A percentile compares a stretch with the other conserved stretches of the same genome.
Evolutionary conservation across 2,113 vertebrate species (phyloP).

Genomic region (Cebus imitator): DNA sequence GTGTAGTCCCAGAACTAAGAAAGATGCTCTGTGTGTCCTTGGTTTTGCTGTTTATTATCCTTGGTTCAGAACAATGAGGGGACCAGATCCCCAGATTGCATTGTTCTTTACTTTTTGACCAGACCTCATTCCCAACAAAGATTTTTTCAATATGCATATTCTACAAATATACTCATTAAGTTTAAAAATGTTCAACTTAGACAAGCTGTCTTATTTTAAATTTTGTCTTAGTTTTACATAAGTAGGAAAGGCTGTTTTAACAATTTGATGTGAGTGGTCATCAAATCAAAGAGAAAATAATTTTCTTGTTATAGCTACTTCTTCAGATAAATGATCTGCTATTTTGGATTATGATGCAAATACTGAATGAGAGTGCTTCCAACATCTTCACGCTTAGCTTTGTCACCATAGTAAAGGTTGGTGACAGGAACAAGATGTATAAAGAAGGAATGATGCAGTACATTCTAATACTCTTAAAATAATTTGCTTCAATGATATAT

Average conservation of each 20-base stretch:
- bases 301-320: conserved; percentile 80
- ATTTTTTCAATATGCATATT: conserved; percentile 73
- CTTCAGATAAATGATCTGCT: conserved; percentile 76
- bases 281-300: conserved; percentile 81
- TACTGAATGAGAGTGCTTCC: conserved; percentile 74
- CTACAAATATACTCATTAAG: conserved; percentile 78
- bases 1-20: conserved; percentile 31
- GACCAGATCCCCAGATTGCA: conserved; percentile 57
- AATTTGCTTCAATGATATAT: conserved; percentile 68
- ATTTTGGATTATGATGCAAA: conserved; percentile 76
- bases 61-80: not conserved
- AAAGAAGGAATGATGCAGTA: conserved; percentile 49
- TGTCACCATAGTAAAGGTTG: conserved; percentile 67
- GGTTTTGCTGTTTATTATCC: not conserved
- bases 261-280: conserved; percentile 81
- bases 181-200: conserved; percentile 83
- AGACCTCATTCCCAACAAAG: conserved; percentile 73
- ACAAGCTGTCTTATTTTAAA: conserved; percentile 79
- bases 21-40: conserved; percentile 34
- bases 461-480: conserved; percentile 61
- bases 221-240: conserved; percentile 80
- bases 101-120: conserved; percentile 73
- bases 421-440: conserved; percentile 34
- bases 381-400: conserved; percentile 68
- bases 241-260: conserved; percentile 78